These are phyloP conservation scores for Platichthys stellatus DNA, from an alignment of 2,113 vertebrate genomes.

Conservation along the genomic window DNA sequence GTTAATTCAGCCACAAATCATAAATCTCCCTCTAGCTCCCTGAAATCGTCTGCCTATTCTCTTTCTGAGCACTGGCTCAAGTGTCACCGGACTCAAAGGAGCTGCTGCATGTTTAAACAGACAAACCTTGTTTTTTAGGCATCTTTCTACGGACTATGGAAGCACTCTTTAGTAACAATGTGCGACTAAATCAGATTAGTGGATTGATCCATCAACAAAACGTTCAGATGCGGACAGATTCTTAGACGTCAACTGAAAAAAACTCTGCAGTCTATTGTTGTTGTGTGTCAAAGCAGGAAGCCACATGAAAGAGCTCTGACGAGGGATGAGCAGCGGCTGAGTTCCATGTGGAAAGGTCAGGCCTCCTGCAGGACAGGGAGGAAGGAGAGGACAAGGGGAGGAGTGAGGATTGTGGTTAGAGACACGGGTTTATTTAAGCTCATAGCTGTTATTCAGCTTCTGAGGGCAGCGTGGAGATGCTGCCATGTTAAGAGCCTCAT, in stretches of 20 bases:
- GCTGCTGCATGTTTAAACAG: slow-evolving; percentile 8
- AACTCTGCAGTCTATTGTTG: background rate
- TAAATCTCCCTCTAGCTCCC: slow-evolving; percentile 32
- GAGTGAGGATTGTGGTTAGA: background rate
- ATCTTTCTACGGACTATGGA: background rate
- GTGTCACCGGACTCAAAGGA: no score
- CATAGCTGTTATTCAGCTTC: slow-evolving; percentile 30
- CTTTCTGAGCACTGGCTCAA: background rate
- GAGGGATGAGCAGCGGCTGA: slow-evolving; percentile 26
- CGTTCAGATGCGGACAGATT: slow-evolving; percentile 2
- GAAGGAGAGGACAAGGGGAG: background rate
- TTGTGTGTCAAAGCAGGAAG: background rate
- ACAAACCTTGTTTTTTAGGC: background rate
- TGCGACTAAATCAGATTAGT: background rate
- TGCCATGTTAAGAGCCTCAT: slow-evolving; percentile 3
- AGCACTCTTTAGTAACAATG: background rate
- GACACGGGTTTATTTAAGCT: slow-evolving; percentile 25
- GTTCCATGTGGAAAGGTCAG: slow-evolving; percentile 54
- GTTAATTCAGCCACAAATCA: slow-evolving; percentile 56
- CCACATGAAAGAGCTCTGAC: slow-evolving; percentile 4
- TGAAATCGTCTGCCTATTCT: background rate
- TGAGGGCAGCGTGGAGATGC: slow-evolving; percentile 16
- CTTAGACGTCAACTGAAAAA: background rate
- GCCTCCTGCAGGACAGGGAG: slow-evolving; percentile 28
- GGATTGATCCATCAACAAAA: background rate